A percentile compares a stretch with the other conserved stretches of the same genome.
phyloP scores from a whole-genome alignment of 2,888 invertebrate genomes.

The Smittia aterrima region DNA sequence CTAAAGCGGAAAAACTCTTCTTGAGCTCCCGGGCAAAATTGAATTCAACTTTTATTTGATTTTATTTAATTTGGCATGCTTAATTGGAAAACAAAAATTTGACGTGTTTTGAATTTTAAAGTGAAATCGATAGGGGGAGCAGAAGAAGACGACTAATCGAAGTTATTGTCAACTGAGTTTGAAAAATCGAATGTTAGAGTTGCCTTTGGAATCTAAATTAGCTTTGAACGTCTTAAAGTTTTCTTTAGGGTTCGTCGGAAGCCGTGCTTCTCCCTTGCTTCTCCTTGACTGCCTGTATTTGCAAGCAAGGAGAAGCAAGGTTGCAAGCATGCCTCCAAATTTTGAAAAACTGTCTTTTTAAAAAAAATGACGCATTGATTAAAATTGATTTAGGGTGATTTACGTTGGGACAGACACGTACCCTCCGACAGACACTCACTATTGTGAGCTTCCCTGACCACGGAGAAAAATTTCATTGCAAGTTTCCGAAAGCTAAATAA shows the following conservation, averaged over 20 bases:
- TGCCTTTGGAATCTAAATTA: slow-evolving; percentile 25
- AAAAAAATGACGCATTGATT: no score
- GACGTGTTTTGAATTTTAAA: slow-evolving; percentile 38
- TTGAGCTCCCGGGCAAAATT: background rate
- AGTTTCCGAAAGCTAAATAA: no score
- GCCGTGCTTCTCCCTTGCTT: no score
- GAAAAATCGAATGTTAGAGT: slow-evolving; percentile 31
- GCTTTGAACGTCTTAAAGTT: background rate
- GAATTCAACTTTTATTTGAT: slow-evolving; percentile 29
- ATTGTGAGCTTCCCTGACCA: no score
- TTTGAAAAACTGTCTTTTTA: no score
- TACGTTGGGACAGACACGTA: no score
- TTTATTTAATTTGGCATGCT: slow-evolving; percentile 40
- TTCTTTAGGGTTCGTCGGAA: no score
- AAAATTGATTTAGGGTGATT: background rate
- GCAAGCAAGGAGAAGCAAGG: no score
- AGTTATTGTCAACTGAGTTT: slow-evolving; percentile 5
- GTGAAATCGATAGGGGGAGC: slow-evolving; percentile 29
- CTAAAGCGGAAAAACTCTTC: background rate
- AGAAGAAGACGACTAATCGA: background rate
- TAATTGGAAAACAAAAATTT: slow-evolving; percentile 41
- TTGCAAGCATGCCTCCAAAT: no score
- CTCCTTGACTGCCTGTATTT: no score
- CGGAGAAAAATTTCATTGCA: no score
- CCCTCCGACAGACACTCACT: no score